Evolutionary conservation across 2,113 vertebrate species (phyloP).

Genomic region (Corvus cornix): DNA sequence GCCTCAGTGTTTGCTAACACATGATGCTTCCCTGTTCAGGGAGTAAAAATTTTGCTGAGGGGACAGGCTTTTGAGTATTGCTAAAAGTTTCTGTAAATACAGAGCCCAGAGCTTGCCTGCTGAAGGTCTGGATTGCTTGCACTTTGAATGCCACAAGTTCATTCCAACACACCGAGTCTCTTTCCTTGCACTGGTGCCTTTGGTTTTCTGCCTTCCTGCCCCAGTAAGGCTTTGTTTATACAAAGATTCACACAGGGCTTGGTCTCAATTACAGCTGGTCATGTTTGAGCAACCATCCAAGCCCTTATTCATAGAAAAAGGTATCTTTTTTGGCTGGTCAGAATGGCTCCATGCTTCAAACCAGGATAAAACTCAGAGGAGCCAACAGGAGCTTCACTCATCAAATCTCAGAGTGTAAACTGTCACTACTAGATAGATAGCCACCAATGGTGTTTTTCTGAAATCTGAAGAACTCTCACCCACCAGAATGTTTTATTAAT

Average conservation of each 20-base stretch:
- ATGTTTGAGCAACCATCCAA: neutral
- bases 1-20: neutral
- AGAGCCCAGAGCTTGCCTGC: neutral
- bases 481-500: accelerated
- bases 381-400: neutral
- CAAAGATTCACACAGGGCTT: neutral
- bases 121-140: neutral
- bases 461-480: neutral
- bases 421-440: neutral
- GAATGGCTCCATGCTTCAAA: neutral
- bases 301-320: neutral
- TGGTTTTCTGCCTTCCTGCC: neutral
- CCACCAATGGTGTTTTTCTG: neutral
- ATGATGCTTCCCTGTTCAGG: neutral
- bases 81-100: neutral
- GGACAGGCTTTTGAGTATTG: neutral
- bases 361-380: neutral
- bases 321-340: neutral
- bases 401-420: neutral
- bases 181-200: neutral
- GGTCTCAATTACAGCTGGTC: neutral
- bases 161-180: neutral
- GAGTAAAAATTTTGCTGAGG: neutral
- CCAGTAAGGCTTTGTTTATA: neutral
- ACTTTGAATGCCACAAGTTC: neutral